Evolutionary conservation across 2,113 vertebrate genomes (phyloP), one percentile per base, ranked within the genome.

Genomic region (Nothoprocta perdicaria): DNA sequence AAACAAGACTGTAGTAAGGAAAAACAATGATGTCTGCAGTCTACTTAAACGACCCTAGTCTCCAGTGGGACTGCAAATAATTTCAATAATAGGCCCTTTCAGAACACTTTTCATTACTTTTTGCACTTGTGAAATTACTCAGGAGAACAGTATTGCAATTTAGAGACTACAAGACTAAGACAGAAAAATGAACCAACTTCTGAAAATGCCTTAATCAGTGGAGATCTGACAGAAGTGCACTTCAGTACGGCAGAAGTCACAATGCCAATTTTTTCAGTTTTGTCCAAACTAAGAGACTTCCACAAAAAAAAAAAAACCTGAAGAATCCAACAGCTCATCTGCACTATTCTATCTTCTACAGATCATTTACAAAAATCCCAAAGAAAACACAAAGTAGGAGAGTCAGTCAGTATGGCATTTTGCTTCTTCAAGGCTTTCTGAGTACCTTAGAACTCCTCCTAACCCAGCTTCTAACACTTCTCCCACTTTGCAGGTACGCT

Each of bases 51-150:
- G 82, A 92, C 55, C n/a, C n/a, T 16, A 38, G 29, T 41, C 91
- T 89, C 90, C 81, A 92, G 40, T 6, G 81, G 90, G 89, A 92
- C 78, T 78, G 48, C 71, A 76, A 84, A 94, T 96, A 80, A 95
- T 95, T 94, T 88, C 92, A 73, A 76, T 77, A 94, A 95, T 50
- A 52, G 84, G 74, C 57, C 53, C 40, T 91, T 69, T 50, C 75
- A 73, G 74, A 94, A 83, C 88, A 79, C 40, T 88, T 62, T 89
- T 92, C 90, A 94, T 95, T 97, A 95, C 55, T 77, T 93, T 53
- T 73, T 77, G 80, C 35, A 65, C 91, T 94, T 88, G 57, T 76
- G 72, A 92, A 92, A 65, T 79, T 86, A 86, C 84, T 84, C 88
- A 26, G 7, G 88, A 79, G 88, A 93, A 81, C 11, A 75, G 65